Base-by-base conservation (phyloP, 2,797 vertebrate species). In the Enteromius anoplus region DNA sequence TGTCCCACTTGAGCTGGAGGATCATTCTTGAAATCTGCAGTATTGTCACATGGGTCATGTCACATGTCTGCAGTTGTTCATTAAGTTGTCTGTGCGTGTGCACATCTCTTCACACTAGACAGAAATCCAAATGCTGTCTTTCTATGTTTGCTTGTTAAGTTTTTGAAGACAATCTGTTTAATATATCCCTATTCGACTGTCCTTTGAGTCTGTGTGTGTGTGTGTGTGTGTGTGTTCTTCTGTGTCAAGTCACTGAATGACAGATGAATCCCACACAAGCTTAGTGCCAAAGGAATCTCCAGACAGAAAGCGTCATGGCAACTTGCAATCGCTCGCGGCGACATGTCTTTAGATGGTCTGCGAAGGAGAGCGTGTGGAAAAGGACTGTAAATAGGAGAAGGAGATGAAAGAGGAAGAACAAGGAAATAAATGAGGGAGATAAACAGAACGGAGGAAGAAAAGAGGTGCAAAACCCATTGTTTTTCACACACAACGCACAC, bases 381-480 rank as follows among this genome's bases (percentile, higher is more conserved):
- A 78, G 62, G 12, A 78, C 76, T 65, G 26, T 40, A 58, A 71
- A 71, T 45, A 29, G 21, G 3, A 47, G 15, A 15, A 58, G 37
- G 49, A 17, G 15, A 58, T 70, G 51, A 70, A 60, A 47, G 17
- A 17, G 14, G 53, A 69, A 60, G 49, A 80, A 17, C 49, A 49
- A 66, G 83, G 78, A 84, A 82, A 47, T 82, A 72, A 73, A 78
- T 68, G 80, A 82, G 64, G 76, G 14, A 73, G 21, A 73, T 68
- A 69, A 72, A 34, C 8, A 23, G 11, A 29, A 64, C 62, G 73
- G 55, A 79, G 82, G 81, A 86, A 53, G 84, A 71, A 75, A 73
- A 23, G 85, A 47, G 62, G 81, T 83, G 78, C 82, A 42, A 89
- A 87, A 90, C 89, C 82, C 92, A 93, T 93, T 87, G 91, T 91